Conservation (phyloP, 2,888 invertebrate genomes). For the Lasioglossum pauxillum region DNA sequence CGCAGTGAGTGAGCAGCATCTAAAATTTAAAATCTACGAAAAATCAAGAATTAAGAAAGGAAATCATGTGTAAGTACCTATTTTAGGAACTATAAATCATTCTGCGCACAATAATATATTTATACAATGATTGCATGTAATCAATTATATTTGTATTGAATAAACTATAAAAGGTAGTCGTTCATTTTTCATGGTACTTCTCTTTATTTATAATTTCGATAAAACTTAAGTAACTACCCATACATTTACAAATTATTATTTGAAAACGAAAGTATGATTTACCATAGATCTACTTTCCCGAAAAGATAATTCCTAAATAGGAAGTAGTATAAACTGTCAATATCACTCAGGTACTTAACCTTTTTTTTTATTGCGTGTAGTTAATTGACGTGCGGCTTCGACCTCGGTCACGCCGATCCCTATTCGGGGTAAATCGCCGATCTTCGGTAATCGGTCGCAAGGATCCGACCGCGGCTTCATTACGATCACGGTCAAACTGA, state of each 20-base stretch:
- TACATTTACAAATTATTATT: not conserved
- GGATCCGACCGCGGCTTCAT: too few species aligned
- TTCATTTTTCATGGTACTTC: not conserved
- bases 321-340: too few species aligned
- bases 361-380: too few species aligned
- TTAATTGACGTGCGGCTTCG: too few species aligned
- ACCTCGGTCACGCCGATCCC: too few species aligned
- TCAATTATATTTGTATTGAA: not conserved
- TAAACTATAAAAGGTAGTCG: not conserved
- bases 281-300: too few species aligned
- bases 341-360: too few species aligned
- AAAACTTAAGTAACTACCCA: not conserved
- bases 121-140: not conserved
- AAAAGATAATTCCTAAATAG: too few species aligned
- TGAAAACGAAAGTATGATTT: too few species aligned
- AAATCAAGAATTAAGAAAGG: not conserved
- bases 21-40: not conserved
- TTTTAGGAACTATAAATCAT: not conserved
- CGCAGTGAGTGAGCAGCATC: not conserved
- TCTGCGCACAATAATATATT: not conserved
- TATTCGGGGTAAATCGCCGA: too few species aligned
- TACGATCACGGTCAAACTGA: too few species aligned
- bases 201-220: not conserved
- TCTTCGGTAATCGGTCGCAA: too few species aligned
- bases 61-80: not conserved